phyloP scores from a whole-genome alignment of 2,113 vertebrate species.

The Strix uralensis region DNA sequence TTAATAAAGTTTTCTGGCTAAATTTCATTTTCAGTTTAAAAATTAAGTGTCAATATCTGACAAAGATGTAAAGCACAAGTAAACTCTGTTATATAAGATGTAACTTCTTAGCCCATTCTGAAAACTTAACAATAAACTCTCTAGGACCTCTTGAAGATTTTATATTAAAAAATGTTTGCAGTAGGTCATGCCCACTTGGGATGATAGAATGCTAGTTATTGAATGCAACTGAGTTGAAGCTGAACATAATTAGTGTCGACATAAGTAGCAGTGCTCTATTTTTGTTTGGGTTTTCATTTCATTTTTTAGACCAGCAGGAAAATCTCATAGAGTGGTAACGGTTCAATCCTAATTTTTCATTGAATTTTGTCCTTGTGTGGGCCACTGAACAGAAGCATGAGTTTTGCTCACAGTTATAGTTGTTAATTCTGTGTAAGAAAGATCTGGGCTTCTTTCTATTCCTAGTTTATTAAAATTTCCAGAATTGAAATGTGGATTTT shows the following conservation, averaged over 20 bases:
- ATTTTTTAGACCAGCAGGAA: not conserved
- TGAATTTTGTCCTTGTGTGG: not conserved
- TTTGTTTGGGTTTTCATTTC: not conserved
- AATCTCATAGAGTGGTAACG: not conserved
- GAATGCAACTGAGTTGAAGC: not conserved
- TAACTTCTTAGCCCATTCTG: not conserved
- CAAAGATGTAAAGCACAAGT: not conserved
- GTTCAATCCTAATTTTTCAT: not conserved
- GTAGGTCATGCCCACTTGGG: not conserved
- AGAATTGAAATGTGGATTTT: not conserved
- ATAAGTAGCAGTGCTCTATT: not conserved
- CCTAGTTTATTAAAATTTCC: not conserved
- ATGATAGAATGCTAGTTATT: not conserved
- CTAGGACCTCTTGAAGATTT: not conserved
- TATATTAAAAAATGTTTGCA: not conserved
- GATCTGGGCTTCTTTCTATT: not conserved
- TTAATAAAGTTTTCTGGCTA: not conserved
- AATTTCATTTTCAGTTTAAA: not conserved
- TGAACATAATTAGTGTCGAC: not conserved
- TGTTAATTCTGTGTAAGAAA: not conserved
- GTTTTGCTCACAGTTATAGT: not conserved
- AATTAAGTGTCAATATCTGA: not conserved
- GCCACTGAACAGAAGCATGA: not conserved
- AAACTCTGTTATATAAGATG: not conserved
- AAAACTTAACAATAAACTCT: not conserved